phyloP scores from a whole-genome alignment of 2,113 vertebrate species.

The Euleptes europaea region DNA sequence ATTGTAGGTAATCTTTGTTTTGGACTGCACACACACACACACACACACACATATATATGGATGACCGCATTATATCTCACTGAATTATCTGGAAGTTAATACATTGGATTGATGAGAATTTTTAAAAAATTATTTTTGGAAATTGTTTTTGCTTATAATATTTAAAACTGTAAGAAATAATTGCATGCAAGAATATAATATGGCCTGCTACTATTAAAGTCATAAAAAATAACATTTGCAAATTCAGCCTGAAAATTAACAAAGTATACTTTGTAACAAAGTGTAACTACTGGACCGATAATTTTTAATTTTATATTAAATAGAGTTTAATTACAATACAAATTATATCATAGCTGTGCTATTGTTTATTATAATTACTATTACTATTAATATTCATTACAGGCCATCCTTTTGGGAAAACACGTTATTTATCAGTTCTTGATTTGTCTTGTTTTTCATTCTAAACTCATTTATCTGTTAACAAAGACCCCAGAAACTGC shows the following conservation, averaged over 20 bases:
- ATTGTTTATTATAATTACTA: too few relatives aligned
- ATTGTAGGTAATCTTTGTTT: background rate
- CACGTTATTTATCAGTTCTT: background rate
- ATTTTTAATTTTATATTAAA: background rate
- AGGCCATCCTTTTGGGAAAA: background rate
- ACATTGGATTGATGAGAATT: background rate
- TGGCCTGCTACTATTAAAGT: background rate
- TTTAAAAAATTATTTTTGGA: background rate
- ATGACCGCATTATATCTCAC: background rate
- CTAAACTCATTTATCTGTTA: too few relatives aligned
- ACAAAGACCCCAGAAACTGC: background rate
- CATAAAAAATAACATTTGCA: background rate
- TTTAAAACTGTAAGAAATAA: background rate
- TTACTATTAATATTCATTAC: background rate
- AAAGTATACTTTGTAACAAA: too few relatives aligned
- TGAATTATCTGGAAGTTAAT: constrained; percentile 12
- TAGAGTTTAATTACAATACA: too few relatives aligned
- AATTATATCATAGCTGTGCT: too few relatives aligned
- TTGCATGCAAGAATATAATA: background rate
- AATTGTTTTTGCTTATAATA: background rate
- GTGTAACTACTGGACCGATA: background rate
- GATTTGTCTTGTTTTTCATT: background rate
- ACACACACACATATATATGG: background rate
- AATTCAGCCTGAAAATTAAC: background rate
- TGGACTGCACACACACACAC: too few relatives aligned